These are phyloP conservation scores for Pardalotus punctatus DNA, from an alignment of 2,113 vertebrate species.

Conservation along the genomic window DNA sequence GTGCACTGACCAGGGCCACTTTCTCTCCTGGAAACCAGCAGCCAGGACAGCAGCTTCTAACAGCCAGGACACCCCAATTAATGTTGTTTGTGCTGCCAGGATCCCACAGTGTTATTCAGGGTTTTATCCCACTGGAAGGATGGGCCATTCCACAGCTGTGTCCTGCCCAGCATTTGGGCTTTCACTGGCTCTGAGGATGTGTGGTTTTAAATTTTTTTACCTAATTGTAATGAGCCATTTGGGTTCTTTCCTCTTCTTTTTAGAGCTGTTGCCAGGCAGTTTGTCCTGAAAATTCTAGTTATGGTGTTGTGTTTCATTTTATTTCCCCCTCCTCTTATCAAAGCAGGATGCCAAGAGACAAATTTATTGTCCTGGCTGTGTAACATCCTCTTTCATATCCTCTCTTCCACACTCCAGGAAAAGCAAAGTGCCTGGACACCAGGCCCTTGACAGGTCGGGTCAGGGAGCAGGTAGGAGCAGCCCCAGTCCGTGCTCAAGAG, in stretches of 20 bases:
- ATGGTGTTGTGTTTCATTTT: background rate
- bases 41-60: background rate
- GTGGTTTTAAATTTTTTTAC: background rate
- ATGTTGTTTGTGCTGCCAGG: background rate
- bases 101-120: background rate
- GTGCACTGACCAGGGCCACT: background rate
- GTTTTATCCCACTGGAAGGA: background rate
- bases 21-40: background rate
- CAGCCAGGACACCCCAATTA: background rate
- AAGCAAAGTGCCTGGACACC: background rate
- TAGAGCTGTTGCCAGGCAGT: background rate
- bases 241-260: background rate
- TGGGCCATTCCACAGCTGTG: fast-evolving
- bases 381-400: constrained; percentile 37
- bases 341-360: constrained; percentile 13
- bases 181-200: background rate
- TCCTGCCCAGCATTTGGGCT: background rate
- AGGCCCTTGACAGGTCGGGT: background rate
- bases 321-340: background rate
- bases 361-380: constrained; percentile 1
- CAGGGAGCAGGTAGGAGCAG: background rate
- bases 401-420: constrained; percentile 14
- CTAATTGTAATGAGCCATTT: background rate
- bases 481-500: background rate
- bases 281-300: background rate